phyloP scores from a whole-genome alignment of 2,888 invertebrate genomes.

The Dryobotodes eremita region DNA sequence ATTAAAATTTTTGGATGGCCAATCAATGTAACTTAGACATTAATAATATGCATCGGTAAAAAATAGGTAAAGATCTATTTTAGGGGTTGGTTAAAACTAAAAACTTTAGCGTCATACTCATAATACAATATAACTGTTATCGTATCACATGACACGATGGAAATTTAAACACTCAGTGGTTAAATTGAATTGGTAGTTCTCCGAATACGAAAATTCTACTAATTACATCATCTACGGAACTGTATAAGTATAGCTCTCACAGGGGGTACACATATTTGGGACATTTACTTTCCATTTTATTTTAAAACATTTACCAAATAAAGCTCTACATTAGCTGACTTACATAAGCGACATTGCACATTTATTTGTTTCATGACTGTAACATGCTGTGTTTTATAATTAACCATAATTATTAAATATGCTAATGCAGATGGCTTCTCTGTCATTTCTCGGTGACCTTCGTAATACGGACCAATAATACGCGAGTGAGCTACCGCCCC shows the following conservation, averaged over 20 bases:
- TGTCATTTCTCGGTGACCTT: slow-evolving; percentile 65
- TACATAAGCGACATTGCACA: slow-evolving; percentile 85
- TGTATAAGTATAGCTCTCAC: slow-evolving; percentile 6
- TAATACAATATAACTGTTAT: slow-evolving; percentile 11
- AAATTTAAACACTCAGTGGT: slow-evolving; percentile 9
- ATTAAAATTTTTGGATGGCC: slow-evolving; percentile 35
- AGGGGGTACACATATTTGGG: slow-evolving; percentile 38
- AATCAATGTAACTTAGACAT: slow-evolving; percentile 48
- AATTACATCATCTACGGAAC: slow-evolving; percentile 8
- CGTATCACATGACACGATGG: slow-evolving; percentile 2
- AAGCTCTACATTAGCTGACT: slow-evolving; percentile 79
- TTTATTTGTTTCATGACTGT: slow-evolving; percentile 72
- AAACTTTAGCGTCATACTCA: slow-evolving; percentile 10
- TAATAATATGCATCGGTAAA: slow-evolving; percentile 3
- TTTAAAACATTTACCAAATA: slow-evolving; percentile 75
- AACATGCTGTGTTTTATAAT: slow-evolving; percentile 64
- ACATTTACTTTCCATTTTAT: slow-evolving; percentile 31
- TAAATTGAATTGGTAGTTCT: slow-evolving; percentile 4
- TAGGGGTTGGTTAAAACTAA: slow-evolving; percentile 18
- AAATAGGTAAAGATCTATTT: slow-evolving; percentile 25
- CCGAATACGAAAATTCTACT: slow-evolving; percentile 7
- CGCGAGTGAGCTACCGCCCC: slow-evolving; percentile 83
- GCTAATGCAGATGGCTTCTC: slow-evolving; percentile 65
- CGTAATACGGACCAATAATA: slow-evolving; percentile 34
- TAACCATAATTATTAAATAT: slow-evolving; percentile 40